Evolutionary conservation across 2,888 invertebrate genomes (phyloP).

Genomic region (Andrena trimmerana): DNA sequence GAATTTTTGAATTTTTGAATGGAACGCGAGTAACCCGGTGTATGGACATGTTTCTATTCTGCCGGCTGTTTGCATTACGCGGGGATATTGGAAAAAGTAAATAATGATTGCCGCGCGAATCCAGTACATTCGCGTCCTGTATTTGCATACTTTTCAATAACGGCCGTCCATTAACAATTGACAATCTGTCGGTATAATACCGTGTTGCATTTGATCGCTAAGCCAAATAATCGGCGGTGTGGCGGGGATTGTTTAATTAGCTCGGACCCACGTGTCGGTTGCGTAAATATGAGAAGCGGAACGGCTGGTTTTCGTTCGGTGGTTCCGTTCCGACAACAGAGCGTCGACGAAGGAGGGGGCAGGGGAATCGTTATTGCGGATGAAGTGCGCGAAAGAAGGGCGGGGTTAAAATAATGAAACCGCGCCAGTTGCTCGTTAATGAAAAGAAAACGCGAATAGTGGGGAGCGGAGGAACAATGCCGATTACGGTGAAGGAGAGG

Average conservation of each 20-base stretch:
- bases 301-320: neutral
- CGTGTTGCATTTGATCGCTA: neutral
- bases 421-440: constrained; percentile 73
- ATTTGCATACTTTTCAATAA: neutral
- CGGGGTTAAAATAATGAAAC: constrained; percentile 46
- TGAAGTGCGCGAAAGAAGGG: constrained; percentile 43
- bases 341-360: constrained; percentile 17
- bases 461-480: constrained; percentile 49
- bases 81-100: neutral
- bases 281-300: neutral
- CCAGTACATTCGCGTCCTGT: too few species aligned
- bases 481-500: constrained; percentile 57
- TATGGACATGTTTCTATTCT: neutral
- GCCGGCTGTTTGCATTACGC: constrained; percentile 1
- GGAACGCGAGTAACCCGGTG: constrained; percentile 1
- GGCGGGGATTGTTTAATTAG: constrained; percentile 28
- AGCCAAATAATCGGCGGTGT: neutral
- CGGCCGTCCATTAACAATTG: neutral
- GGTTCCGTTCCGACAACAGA: constrained; percentile 7
- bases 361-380: constrained; percentile 40
- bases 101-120: constrained; percentile 4
- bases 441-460: constrained; percentile 82
- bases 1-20: neutral
- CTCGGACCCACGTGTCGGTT: neutral
- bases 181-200: neutral